Evolutionary conservation across 2,888 invertebrate species (phyloP).

Genomic region (Tenthredo scrophulariae): DNA sequence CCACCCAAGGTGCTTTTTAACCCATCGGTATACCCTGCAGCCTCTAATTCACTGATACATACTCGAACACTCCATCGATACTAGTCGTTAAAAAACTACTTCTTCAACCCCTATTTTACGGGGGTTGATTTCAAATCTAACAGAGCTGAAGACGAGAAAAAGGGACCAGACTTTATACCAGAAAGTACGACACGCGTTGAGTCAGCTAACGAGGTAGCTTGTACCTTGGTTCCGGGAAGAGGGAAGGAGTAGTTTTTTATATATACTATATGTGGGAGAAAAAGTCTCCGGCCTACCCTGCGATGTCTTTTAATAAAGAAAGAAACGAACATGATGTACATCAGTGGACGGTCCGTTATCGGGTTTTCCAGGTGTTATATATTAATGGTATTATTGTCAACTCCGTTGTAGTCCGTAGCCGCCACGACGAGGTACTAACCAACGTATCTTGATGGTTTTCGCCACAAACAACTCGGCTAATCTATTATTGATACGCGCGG

Average conservation of each 20-base stretch:
- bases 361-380: slow-evolving; percentile 24
- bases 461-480: slow-evolving; percentile 51
- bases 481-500: slow-evolving; percentile 49
- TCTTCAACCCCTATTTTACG: background rate
- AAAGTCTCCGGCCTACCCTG: background rate
- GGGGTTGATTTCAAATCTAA: background rate
- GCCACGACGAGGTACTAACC: background rate
- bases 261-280: no score
- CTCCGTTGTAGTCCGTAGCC: slow-evolving; percentile 6
- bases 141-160: background rate
- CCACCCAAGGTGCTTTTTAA: background rate
- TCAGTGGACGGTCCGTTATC: background rate
- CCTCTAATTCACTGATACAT: background rate
- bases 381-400: slow-evolving; percentile 43
- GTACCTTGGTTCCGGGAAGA: background rate
- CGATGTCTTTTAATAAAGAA: background rate
- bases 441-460: slow-evolving; percentile 49
- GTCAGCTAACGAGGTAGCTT: slow-evolving; percentile 34
- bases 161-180: background rate
- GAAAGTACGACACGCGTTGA: background rate
- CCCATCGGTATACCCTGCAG: background rate
- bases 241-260: background rate
- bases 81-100: background rate
- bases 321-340: background rate
- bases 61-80: background rate